These are phyloP conservation scores for Nasonia giraulti DNA, from an alignment of 1,140 invertebrate genomes.

Conservation along the genomic window DNA sequence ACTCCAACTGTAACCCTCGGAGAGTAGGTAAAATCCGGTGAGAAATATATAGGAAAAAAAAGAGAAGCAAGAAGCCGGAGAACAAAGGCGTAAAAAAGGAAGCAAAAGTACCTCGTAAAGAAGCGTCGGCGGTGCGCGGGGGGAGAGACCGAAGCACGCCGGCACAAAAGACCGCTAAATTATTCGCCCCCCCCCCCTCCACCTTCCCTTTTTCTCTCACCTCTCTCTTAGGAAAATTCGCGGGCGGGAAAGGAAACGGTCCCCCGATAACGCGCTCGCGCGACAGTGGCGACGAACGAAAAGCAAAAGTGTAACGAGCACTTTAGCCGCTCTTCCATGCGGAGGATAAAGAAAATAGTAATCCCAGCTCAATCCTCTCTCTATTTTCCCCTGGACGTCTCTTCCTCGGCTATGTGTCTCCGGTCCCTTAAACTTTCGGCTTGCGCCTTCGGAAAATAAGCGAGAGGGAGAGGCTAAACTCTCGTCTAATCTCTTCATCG, in stretches of 20 bases:
- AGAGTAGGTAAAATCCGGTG: not conserved
- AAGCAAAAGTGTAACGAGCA: conserved; percentile 8
- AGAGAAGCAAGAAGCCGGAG: not conserved
- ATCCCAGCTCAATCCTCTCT: not conserved
- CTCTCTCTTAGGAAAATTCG: not conserved
- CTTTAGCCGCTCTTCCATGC: not conserved
- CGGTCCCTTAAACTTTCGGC: not conserved
- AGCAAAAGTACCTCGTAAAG: not conserved
- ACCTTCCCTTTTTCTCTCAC: not conserved
- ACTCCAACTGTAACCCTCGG: not conserved
- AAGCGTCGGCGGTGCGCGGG: too few species aligned
- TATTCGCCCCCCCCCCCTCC: not conserved
- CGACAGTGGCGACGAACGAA: not conserved
- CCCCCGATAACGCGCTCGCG: not conserved
- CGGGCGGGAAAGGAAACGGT: not conserved
- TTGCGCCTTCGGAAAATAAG: not conserved
- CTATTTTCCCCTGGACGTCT: not conserved
- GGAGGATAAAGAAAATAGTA: conserved; percentile 8
- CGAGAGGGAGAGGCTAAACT: not conserved
- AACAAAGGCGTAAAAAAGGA: conserved; percentile 23
- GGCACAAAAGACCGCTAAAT: conserved; percentile 23
- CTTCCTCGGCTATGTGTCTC: not conserved
- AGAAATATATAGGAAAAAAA: conserved; percentile 8
- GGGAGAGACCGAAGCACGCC: not conserved
- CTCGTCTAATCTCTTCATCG: conserved; percentile 11